These are phyloP conservation scores for Laothoe populi DNA, from an alignment of 2,888 invertebrate genomes.

Conservation along the genomic window DNA sequence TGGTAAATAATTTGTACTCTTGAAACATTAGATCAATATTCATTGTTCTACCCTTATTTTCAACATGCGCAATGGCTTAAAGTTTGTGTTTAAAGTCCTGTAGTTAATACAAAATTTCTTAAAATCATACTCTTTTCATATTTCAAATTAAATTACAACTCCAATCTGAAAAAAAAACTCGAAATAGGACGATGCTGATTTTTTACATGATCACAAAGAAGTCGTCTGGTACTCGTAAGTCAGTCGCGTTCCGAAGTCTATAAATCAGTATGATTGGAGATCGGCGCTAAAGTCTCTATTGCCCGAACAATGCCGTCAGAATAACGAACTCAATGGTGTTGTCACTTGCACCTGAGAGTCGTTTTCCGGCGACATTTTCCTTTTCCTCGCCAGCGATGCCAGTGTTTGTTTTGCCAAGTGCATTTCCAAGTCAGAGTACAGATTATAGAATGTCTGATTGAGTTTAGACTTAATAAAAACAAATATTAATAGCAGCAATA, in stretches of 20 bases:
- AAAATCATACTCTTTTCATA: no score
- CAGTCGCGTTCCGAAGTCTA: slow-evolving; percentile 53
- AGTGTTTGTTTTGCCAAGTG: slow-evolving; percentile 35
- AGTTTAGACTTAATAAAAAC: not conserved
- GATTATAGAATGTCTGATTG: not conserved
- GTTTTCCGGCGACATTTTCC: slow-evolving; percentile 32
- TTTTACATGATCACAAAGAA: not conserved
- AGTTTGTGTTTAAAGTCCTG: no score
- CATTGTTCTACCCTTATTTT: no score
- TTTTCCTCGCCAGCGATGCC: slow-evolving; percentile 40
- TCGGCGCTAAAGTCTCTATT: slow-evolving; percentile 55
- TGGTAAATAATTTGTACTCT: no score
- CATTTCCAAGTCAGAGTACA: slow-evolving; percentile 15
- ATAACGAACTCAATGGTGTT: slow-evolving; percentile 74
- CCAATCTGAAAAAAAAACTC: not conserved
- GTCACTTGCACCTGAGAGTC: slow-evolving; percentile 55
- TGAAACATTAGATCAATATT: no score
- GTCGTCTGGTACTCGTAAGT: slow-evolving; percentile 15
- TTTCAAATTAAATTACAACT: no score
- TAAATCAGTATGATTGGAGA: slow-evolving; percentile 62
- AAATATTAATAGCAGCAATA: no score
- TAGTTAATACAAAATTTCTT: no score
- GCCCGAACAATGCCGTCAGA: slow-evolving; percentile 61
- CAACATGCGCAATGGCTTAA: no score
- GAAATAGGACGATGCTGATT: slow-evolving; percentile 31